Percentiles rank a stretch among this genome's conserved stretches.
phyloP scores from a whole-genome alignment of 35 echinoderm and acorn worm species.

The Apostichopus parvimensis region DNA sequence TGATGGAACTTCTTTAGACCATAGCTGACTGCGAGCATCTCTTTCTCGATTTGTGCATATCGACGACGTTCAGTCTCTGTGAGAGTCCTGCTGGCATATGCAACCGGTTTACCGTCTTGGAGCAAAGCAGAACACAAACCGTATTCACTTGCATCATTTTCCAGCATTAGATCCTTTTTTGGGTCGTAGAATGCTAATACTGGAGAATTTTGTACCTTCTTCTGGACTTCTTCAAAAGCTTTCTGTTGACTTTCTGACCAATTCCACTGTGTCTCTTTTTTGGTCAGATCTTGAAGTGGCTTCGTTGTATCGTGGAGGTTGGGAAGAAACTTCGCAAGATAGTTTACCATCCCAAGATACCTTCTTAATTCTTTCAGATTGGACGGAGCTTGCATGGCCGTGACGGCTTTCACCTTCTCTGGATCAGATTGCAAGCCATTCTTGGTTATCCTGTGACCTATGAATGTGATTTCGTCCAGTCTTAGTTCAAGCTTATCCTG shows the following conservation, averaged over 20 bases:
- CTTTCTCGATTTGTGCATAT: constrained; percentile 69
- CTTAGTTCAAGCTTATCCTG: constrained; percentile 28
- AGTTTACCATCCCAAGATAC: constrained; percentile 58
- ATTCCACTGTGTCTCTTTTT: constrained; percentile 7
- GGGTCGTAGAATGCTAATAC: constrained; percentile 63
- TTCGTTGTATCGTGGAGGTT: constrained; percentile 49
- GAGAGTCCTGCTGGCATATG: constrained; percentile 63
- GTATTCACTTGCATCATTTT: constrained; percentile 65
- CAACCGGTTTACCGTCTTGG: constrained; percentile 65
- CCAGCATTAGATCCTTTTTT: constrained; percentile 28
- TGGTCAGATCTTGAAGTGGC: constrained; percentile 17
- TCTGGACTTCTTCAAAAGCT: constrained; percentile 27
- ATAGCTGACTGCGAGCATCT: constrained; percentile 36
- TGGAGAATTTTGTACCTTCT: background rate
- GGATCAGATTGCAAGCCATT: constrained; percentile 43
- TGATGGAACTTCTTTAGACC: constrained; percentile 43
- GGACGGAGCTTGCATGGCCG: background rate
- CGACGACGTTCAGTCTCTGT: constrained; percentile 55
- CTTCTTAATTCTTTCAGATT: constrained; percentile 32
- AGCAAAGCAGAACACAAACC: constrained; percentile 45
- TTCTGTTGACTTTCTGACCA: constrained; percentile 28
- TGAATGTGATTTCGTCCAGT: constrained; percentile 30
- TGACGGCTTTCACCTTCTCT: constrained; percentile 30
- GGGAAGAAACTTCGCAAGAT: constrained; percentile 48
- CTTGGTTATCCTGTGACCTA: constrained; percentile 36